A percentile compares a stretch with the other conserved stretches of the same genome.
Evolutionary conservation across 1,140 invertebrate genomes (phyloP).

Genomic region (Solen grandis): DNA sequence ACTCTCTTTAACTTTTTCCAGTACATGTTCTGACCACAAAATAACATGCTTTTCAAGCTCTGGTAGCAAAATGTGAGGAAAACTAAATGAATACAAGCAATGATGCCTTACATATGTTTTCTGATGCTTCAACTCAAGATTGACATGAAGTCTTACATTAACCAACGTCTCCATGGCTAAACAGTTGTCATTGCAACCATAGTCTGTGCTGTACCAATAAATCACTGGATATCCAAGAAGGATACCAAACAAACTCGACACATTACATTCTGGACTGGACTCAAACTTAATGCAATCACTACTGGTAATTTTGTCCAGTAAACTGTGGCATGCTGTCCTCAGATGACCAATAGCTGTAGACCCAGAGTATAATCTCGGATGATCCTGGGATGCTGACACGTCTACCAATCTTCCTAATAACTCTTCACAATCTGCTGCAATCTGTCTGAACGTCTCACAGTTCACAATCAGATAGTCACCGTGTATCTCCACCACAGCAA

Average conservation of each 20-base stretch:
- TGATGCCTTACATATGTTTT: neutral
- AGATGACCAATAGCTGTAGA: neutral
- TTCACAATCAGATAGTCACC: constrained; percentile 35
- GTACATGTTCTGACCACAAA: neutral
- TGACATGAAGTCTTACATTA: constrained; percentile 3
- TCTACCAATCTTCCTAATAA: constrained; percentile 4
- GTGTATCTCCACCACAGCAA: constrained; percentile 29
- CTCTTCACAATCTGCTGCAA: neutral
- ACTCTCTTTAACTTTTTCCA: neutral
- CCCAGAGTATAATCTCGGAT: neutral
- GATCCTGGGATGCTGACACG: constrained; percentile 6
- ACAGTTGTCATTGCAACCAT: constrained; percentile 21
- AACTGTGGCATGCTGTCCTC: neutral
- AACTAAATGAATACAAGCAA: neutral
- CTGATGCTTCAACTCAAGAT: neutral
- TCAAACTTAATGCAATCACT: neutral
- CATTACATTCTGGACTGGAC: neutral
- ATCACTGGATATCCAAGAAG: constrained; percentile 37
- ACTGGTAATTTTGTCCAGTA: neutral
- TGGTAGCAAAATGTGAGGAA: neutral
- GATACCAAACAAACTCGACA: constrained; percentile 33
- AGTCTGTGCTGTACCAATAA: constrained; percentile 24
- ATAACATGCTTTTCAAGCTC: neutral
- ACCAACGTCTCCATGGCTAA: constrained; percentile 21
- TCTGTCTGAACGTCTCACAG: constrained; percentile 2